phyloP scores from a whole-genome alignment of 2,797 vertebrate genomes.

The Nasua narica region DNA sequence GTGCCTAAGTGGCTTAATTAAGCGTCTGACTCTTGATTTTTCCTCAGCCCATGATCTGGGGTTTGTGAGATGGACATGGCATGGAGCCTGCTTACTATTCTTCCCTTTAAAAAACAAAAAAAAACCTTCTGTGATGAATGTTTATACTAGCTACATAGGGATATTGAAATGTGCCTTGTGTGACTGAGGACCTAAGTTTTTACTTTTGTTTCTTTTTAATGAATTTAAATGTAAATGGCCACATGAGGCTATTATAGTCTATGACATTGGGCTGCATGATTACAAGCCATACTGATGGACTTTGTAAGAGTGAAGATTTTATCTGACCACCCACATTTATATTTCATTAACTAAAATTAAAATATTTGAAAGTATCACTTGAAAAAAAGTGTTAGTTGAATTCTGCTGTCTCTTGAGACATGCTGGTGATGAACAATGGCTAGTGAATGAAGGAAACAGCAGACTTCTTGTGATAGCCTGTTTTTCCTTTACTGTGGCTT shows the following conservation, averaged over 20 bases:
- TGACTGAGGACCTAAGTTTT: neutral
- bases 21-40: neutral
- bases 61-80: neutral
- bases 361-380: neutral
- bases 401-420: neutral
- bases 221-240: conserved; percentile 19
- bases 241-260: neutral
- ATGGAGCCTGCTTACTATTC: neutral
- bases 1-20: neutral
- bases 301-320: conserved; percentile 27
- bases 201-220: conserved; percentile 12
- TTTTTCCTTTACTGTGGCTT: neutral
- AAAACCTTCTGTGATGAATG: neutral
- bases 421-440: neutral
- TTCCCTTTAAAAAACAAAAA: neutral
- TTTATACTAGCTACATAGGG: neutral
- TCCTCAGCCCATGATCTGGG: neutral
- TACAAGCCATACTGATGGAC: neutral
- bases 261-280: neutral
- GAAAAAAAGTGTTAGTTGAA: neutral
- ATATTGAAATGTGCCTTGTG: neutral
- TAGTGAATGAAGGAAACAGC: neutral
- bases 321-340: neutral
- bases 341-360: conserved; percentile 44
- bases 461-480: neutral